A percentile compares a stretch with the other conserved stretches of the same genome.
Evolutionary conservation across 1,140 invertebrate species (phyloP).

Genomic region (Pseudomyrmex sp.): DNA sequence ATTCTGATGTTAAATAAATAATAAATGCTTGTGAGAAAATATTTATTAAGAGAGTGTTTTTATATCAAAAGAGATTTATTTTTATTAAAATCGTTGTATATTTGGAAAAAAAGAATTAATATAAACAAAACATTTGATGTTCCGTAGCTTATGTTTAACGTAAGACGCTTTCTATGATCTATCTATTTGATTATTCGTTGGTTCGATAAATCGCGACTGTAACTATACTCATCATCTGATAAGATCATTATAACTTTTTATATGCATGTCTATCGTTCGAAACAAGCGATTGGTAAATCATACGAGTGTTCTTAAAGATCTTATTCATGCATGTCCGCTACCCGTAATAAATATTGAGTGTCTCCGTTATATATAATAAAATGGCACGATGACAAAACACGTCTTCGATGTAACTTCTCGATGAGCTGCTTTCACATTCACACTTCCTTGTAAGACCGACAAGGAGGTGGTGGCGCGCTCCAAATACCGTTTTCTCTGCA

Average conservation of each 20-base stretch:
- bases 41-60: slow-evolving; percentile 21
- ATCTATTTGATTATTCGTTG: slow-evolving; percentile 51
- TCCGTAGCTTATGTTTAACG: slow-evolving; percentile 26
- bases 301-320: not conserved
- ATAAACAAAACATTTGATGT: slow-evolving; percentile 18
- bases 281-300: slow-evolving; percentile 3
- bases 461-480: slow-evolving; percentile 84
- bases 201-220: slow-evolving; percentile 17
- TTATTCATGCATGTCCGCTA: slow-evolving; percentile 27
- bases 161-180: slow-evolving; percentile 18
- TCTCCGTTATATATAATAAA: slow-evolving; percentile 26
- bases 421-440: slow-evolving; percentile 63
- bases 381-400: not conserved
- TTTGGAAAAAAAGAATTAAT: slow-evolving; percentile 25
- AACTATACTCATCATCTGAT: slow-evolving; percentile 25
- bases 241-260: slow-evolving; percentile 31
- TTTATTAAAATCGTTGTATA: slow-evolving; percentile 50
- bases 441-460: slow-evolving; percentile 84
- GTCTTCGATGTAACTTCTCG: not conserved
- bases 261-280: slow-evolving; percentile 29
- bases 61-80: slow-evolving; percentile 33
- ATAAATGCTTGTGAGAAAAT: slow-evolving; percentile 23
- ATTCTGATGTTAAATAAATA: slow-evolving; percentile 12
- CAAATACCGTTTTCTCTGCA: slow-evolving; percentile 84
- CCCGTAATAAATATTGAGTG: slow-evolving; percentile 49